phyloP scores from a whole-genome alignment of 92 coral and sea anemone genomes.

The Plumapathes pennacea region DNA sequence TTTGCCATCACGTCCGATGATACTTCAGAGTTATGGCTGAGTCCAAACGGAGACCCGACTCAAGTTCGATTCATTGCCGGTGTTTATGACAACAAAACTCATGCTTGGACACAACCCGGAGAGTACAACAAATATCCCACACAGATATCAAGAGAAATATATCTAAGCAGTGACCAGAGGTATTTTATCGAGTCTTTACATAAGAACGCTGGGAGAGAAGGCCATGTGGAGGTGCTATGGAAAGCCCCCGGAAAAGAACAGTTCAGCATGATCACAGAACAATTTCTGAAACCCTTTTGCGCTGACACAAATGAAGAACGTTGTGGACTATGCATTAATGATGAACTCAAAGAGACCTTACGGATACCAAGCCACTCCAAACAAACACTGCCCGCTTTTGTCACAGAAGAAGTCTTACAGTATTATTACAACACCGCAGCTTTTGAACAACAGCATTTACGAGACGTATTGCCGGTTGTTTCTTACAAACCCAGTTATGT shows the following conservation, averaged over 20 bases:
- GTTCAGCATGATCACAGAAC: too few relatives aligned
- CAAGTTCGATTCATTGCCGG: constrained; percentile 37
- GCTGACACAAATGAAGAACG: too few relatives aligned
- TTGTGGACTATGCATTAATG: too few relatives aligned
- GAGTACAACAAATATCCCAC: constrained; percentile 3
- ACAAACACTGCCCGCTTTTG: too few relatives aligned
- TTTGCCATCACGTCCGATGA: constrained; percentile 52
- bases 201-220: constrained; percentile 2
- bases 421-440: too few relatives aligned
- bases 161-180: constrained; percentile 8
- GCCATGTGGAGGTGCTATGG: constrained; percentile 49
- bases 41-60: constrained; percentile 9
- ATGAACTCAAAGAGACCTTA: too few relatives aligned
- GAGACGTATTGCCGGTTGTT: too few relatives aligned
- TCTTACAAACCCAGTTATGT: too few relatives aligned
- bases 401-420: too few relatives aligned
- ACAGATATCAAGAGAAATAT: constrained; percentile 30
- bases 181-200: constrained; percentile 58
- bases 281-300: too few relatives aligned
- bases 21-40: constrained; percentile 62
- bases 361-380: too few relatives aligned
- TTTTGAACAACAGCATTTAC: too few relatives aligned
- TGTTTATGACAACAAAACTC: constrained; percentile 1
- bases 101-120: background rate
- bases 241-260: constrained; percentile 39